A percentile compares a stretch with the other conserved stretches of the same genome.
phyloP scores from a whole-genome alignment of 2,113 vertebrate species.

The Nematolebias whitei region DNA sequence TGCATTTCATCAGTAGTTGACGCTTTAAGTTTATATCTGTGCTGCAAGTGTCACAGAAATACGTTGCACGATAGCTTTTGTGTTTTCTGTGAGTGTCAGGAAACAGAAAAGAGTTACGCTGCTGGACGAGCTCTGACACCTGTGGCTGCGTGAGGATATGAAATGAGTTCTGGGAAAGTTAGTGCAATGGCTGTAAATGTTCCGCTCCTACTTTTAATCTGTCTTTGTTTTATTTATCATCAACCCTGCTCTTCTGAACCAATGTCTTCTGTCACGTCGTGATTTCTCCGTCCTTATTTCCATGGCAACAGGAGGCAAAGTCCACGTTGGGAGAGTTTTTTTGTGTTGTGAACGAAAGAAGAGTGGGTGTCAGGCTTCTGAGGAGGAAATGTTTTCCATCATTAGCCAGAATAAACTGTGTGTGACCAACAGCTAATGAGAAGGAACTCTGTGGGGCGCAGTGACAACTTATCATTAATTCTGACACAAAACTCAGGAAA shows the following conservation, averaged over 20 bases:
- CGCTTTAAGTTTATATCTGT: no score
- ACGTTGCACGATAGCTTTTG: no score
- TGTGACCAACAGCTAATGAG: constrained; percentile 9
- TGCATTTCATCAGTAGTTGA: no score
- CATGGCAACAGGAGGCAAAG: constrained; percentile 54
- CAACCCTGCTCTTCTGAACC: background rate
- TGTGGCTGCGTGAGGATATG: background rate
- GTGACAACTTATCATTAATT: background rate
- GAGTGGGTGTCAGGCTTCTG: background rate
- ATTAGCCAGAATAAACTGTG: constrained; percentile 13
- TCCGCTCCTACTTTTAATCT: background rate
- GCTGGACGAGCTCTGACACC: background rate
- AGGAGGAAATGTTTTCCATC: background rate
- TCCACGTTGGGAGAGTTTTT: constrained; percentile 21
- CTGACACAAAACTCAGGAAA: background rate
- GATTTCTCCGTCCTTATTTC: constrained; percentile 34
- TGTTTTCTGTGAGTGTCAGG: background rate
- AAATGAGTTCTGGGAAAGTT: background rate
- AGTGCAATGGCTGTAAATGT: background rate
- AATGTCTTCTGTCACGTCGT: constrained; percentile 7
- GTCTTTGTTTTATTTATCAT: background rate
- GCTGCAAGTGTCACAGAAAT: no score
- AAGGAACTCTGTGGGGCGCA: background rate
- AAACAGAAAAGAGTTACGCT: background rate
- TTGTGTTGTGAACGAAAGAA: background rate